phyloP scores from a whole-genome alignment of 2,113 vertebrate species.

The Prietella phreatophila region DNA sequence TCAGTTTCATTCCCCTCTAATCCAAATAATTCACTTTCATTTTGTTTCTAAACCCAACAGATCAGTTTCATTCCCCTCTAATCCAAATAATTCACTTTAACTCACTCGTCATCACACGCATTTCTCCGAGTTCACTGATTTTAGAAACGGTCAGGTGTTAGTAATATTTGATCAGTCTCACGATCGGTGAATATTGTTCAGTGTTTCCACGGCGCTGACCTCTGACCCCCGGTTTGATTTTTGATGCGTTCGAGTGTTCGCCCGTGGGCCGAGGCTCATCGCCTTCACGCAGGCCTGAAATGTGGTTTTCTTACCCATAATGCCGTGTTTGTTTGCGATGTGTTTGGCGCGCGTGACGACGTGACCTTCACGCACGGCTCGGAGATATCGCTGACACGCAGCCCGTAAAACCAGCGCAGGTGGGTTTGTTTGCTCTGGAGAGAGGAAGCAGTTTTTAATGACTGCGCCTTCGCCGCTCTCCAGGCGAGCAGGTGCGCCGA shows the following conservation, averaged over 20 bases:
- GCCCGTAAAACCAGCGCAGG: background rate
- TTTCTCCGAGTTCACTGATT: too few species aligned
- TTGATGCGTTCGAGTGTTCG: background rate
- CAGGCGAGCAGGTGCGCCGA: background rate
- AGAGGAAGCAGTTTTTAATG: constrained; percentile 27
- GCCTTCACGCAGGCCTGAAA: background rate
- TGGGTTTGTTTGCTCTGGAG: constrained; percentile 12
- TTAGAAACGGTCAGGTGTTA: background rate
- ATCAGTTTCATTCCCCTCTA: background rate
- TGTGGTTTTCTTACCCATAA: constrained; percentile 1
- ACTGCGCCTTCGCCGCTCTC: background rate
- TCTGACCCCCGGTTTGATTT: background rate
- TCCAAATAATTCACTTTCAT: background rate
- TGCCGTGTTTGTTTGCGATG: constrained; percentile 17
- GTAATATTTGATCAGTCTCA: background rate
- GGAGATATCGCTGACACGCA: background rate
- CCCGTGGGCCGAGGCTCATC: background rate
- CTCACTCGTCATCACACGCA: too few species aligned
- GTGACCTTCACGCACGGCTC: background rate
- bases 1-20: background rate
- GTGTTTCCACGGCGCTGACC: background rate
- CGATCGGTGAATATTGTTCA: background rate
- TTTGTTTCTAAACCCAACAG: background rate
- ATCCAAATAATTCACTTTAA: too few species aligned
- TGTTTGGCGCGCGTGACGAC: background rate